These are phyloP conservation scores for Indri indri DNA, from an alignment of 2,113 vertebrate genomes.

Conservation along the genomic window DNA sequence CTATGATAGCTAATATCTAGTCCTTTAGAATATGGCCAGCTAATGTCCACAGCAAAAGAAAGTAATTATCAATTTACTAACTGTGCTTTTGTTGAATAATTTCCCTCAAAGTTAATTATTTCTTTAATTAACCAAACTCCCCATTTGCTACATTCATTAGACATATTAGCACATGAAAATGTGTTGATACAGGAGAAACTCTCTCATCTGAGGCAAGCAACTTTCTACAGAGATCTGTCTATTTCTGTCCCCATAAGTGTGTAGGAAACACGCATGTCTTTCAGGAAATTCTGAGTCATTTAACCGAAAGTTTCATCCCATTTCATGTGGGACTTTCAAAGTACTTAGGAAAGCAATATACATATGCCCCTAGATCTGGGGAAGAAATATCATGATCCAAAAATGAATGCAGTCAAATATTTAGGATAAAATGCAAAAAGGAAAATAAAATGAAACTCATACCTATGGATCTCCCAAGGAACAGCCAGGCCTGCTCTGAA, in stretches of 20 bases:
- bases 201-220: background rate
- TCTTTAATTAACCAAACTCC: background rate
- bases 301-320: background rate
- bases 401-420: background rate
- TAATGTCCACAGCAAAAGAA: background rate
- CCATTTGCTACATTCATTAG: background rate
- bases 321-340: background rate
- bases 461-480: background rate
- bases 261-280: background rate
- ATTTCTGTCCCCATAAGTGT: background rate
- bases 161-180: background rate
- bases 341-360: background rate
- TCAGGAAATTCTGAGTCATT: background rate
- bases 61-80: background rate
- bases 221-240: background rate
- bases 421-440: background rate
- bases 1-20: background rate
- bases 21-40: background rate
- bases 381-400: background rate
- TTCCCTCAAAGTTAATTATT: background rate
- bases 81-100: background rate
- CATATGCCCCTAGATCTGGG: background rate
- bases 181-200: background rate
- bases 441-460: background rate
- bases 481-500: background rate